Conservation (phyloP, 1,140 invertebrate genomes). For the Tachypleus tridentatus region DNA sequence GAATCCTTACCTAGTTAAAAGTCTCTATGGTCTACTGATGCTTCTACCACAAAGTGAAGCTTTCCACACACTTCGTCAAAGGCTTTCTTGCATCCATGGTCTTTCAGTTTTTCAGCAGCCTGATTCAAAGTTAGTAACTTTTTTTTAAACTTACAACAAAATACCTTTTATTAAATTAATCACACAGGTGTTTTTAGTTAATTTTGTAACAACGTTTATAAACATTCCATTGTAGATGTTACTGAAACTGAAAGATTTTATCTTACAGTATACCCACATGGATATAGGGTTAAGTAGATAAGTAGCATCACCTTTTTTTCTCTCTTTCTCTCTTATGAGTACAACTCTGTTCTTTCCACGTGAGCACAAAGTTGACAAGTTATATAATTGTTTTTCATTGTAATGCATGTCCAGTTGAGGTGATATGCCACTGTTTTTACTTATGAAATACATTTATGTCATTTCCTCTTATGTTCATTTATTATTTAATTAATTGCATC, state of each 20-base stretch:
- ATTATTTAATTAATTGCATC: too few species aligned
- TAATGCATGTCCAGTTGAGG: too few species aligned
- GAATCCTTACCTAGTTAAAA: constrained; percentile 67
- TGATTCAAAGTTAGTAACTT: constrained; percentile 21
- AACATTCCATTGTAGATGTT: constrained; percentile 22
- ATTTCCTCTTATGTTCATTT: too few species aligned
- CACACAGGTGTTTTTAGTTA: background rate
- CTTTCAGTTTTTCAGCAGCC: constrained; percentile 35
- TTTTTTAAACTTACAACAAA: constrained; percentile 5
- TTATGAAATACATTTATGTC: too few species aligned
- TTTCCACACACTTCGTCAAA: constrained; percentile 71
- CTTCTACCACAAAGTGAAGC: constrained; percentile 93
- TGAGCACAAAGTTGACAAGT: too few species aligned
- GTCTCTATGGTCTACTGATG: constrained; percentile 94
- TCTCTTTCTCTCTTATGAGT: too few species aligned
- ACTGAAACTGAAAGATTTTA: background rate
- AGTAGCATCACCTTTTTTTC: background rate
- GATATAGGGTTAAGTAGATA: background rate
- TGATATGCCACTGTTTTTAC: too few species aligned
- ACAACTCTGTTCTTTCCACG: too few species aligned
- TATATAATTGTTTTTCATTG: too few species aligned
- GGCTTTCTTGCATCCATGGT: constrained; percentile 77
- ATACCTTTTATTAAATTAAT: constrained; percentile 5
- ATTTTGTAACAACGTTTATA: constrained; percentile 26
- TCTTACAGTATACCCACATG: background rate